Conservation (phyloP, 2,888 invertebrate species). For the Amiota minor region DNA sequence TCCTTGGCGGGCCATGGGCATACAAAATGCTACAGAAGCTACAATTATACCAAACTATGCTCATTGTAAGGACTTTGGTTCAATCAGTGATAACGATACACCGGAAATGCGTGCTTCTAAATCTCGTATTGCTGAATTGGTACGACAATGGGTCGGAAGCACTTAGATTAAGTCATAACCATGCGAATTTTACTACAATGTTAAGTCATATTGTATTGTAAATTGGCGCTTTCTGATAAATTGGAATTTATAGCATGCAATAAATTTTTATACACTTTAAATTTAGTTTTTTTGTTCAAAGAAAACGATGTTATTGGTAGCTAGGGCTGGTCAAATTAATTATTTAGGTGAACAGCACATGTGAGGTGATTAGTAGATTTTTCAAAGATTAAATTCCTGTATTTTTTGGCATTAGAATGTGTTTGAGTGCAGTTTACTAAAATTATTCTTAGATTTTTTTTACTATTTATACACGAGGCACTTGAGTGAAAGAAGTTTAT, state of each 20-base stretch:
- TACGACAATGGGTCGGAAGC: slow-evolving; percentile 63
- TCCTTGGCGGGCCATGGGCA: slow-evolving; percentile 76
- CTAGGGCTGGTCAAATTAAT: no score
- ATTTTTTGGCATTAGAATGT: no score
- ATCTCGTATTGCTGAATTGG: slow-evolving; percentile 63
- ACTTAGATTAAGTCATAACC: neutral
- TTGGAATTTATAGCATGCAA: slow-evolving; percentile 8
- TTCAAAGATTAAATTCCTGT: no score
- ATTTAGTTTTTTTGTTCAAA: no score
- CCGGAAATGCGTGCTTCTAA: slow-evolving; percentile 67
- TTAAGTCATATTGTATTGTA: neutral
- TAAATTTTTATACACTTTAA: neutral
- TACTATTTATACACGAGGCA: no score
- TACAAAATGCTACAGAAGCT: slow-evolving; percentile 62
- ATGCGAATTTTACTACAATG: neutral
- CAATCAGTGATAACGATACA: slow-evolving; percentile 61
- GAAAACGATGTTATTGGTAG: no score
- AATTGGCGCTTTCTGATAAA: neutral
- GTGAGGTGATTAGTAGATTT: no score
- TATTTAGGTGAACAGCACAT: no score
- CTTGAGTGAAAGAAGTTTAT: no score
- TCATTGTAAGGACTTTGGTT: slow-evolving; percentile 70
- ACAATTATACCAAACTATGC: slow-evolving; percentile 67
- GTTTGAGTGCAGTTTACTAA: no score
- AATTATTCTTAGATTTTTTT: no score